Evolutionary conservation across 2,888 invertebrate genomes (phyloP).

Genomic region (Chaetogeoica ovagalla): DNA sequence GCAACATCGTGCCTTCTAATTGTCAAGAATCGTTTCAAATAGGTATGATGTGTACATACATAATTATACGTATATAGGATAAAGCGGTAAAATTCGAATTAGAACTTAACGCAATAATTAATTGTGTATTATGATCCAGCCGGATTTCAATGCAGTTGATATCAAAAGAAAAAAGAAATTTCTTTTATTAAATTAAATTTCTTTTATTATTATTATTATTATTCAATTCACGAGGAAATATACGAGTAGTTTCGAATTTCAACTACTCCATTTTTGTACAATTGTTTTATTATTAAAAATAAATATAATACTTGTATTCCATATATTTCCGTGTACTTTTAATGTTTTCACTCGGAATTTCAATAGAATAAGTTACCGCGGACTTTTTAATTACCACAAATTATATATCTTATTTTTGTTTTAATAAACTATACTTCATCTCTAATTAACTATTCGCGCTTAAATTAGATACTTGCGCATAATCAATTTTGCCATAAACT

Average conservation of each 20-base stretch:
- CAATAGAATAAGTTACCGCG: not conserved
- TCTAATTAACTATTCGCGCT: too few relatives aligned
- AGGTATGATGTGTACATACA: conserved; percentile 58
- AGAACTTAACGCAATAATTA: too few relatives aligned
- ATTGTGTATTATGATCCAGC: too few relatives aligned
- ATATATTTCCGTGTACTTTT: not conserved
- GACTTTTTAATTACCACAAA: not conserved
- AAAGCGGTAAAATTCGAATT: not conserved
- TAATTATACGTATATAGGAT: too few relatives aligned
- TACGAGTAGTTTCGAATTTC: not conserved
- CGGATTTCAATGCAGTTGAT: too few relatives aligned
- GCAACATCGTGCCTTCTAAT: conserved; percentile 59
- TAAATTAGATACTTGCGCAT: too few relatives aligned
- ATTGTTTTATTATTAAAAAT: not conserved
- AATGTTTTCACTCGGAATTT: not conserved
- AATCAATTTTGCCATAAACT: too few relatives aligned
- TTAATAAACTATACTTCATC: not conserved
- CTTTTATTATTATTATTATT: too few relatives aligned
- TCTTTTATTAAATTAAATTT: too few relatives aligned
- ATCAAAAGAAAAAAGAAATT: too few relatives aligned
- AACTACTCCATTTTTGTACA: not conserved
- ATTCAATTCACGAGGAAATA: too few relatives aligned
- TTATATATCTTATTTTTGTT: not conserved
- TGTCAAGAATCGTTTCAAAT: conserved; percentile 62
- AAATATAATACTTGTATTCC: not conserved